Evolutionary conservation across 2,113 vertebrate genomes (phyloP).

Genomic region (Melanerpes aurifrons): DNA sequence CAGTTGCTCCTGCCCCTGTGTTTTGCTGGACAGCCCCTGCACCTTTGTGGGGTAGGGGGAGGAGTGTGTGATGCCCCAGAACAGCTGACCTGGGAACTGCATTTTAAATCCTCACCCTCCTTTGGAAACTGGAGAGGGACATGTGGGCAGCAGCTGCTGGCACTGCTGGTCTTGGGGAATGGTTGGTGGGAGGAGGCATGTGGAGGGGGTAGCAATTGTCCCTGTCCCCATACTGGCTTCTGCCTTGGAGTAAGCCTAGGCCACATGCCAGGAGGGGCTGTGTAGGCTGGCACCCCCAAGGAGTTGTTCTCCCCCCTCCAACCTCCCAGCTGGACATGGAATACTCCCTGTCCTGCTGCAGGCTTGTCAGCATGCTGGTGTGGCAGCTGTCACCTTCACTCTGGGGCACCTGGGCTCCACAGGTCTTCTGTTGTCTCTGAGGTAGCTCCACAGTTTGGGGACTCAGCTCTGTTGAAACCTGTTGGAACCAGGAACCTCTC

Average conservation of each 20-base stretch:
- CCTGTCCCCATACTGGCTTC: not conserved
- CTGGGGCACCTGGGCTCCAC: accelerated
- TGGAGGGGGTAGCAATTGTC: not conserved
- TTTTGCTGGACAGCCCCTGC: not conserved
- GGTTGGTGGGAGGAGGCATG: not conserved
- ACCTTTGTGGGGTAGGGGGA: not conserved
- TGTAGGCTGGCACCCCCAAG: not conserved
- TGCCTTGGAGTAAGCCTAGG: not conserved
- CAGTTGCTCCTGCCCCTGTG: not conserved
- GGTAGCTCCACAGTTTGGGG: not conserved
- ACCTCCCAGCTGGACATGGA: not conserved
- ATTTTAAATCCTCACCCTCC: not conserved
- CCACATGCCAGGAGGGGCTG: not conserved
- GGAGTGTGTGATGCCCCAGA: not conserved
- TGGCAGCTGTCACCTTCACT: not conserved
- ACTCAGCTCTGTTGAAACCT: not conserved
- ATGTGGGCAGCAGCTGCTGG: not conserved
- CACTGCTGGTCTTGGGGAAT: not conserved
- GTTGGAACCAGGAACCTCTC: not conserved
- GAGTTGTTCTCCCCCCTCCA: accelerated
- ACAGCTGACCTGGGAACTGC: constrained; percentile 1
- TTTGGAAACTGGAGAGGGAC: not conserved
- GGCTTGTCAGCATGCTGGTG: accelerated
- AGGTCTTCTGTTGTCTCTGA: not conserved
- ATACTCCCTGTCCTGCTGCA: not conserved